Evolutionary conservation across 2,113 vertebrate genomes (phyloP), one percentile per base, ranked within the genome.

Genomic region (Trogon melanurus): DNA sequence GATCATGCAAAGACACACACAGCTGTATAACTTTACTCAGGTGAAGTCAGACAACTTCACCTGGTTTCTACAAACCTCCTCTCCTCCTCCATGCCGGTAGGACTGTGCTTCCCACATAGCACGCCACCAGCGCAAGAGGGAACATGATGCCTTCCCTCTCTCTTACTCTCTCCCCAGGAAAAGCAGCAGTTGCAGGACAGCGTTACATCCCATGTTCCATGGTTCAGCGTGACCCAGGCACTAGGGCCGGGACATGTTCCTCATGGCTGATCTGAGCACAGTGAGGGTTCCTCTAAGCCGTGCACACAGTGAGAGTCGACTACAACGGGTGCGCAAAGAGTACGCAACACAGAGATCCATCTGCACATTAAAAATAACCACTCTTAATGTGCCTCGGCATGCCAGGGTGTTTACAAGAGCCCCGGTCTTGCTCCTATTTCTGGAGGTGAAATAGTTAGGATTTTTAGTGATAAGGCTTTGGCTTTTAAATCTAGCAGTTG

Each of bases 251-350:
- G 9, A 20, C 53, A 20, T 0, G 0, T 15, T 27, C 53, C 47
- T 38, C 21, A 32, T 17, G 80, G 44, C 25, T 41, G 27, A 27
- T n/a, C 18, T 4, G 2, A 16, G 32, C 50, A 60, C 0, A 0
- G 7, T n/a, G 12, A 56, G 16, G 19, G 26, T 0, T 89, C 72
- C 80, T 67, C 41, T 30, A 76, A 75, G 45, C 20, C 50, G 41
- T 20, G 32, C 57, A 66, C 15, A 5, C 22, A 5, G 2, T 4
- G 34, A 73, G 7, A 57, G 9, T 15, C 1, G 0, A 9, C 21
- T 10, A 41, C 74, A 53, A 27, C 0, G 3, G 54, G 54, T 7
- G 4, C 14, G 16, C 48, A 7, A 27, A 76, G 48, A 34, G 18
- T 7, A 8, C 25, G 14, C 21, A 17, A 27, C 6, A 21, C 10